Evolutionary conservation across 2,113 vertebrate species (phyloP), one percentile per base, ranked within the genome.

Genomic region (Leiothrix lutea): DNA sequence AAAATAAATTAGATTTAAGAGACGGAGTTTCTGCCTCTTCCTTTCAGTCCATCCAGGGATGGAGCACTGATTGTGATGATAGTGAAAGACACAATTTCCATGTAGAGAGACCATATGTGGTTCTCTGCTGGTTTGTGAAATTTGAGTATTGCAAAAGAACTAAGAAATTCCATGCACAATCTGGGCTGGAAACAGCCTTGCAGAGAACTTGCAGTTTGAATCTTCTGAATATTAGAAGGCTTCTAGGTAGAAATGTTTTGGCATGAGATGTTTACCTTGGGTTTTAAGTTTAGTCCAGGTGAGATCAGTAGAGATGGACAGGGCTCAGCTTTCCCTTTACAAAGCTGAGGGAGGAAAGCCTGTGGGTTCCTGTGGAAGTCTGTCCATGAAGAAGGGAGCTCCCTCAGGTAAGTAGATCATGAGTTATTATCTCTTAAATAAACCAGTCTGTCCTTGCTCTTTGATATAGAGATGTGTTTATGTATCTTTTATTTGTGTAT

Each of bases 331-430:
- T 42, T 47, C 42, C 42, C 33, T 54, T n/a, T 22, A 15, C 44
- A 74, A 42, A 40, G 53, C 57, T 40, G 70, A 64, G 26, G 14
- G 36, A 44, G 13, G 0, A 35, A 14, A 8, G 2, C 0, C 0
- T 1, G 2, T 2, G 22, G 16, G n/a, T 0, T 38, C 1, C 36
- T 22, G 1, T 11, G 33, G 56, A 35, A 14, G 8, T 9, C 10
- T 90, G 25, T 2, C 21, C 0, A 0, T 7, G 50, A 44, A 26
- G 20, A 9, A 35, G 44, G 33, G 21, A 14, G 5, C 4, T 42
- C 1, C 6, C 51, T 6, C 0, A 14, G 48, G 25, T 71, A 61
- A 44, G 18, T 1, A 67, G 29, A 3, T 50, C 9, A 29, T 36
- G n/a, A 54, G 10, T 35, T 80, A 7, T 23, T 81, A 0, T 35